Conservation (phyloP, 2,888 invertebrate species). For the Embidobia sp. region DNA sequence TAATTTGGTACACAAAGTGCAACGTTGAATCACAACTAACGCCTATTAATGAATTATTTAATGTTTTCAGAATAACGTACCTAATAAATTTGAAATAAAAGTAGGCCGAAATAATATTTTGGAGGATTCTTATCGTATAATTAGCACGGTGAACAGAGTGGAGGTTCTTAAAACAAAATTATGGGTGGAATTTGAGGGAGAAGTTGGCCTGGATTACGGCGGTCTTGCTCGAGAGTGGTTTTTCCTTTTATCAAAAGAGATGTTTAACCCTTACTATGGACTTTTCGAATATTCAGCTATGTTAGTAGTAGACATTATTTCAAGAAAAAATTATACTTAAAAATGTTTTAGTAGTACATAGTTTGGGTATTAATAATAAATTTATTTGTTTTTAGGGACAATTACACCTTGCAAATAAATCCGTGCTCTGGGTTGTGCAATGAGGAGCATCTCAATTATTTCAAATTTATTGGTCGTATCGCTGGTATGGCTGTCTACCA, state of each 20-base stretch:
- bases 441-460: conserved; percentile 98
- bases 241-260: conserved; percentile 98
- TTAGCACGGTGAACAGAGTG: conserved; percentile 93
- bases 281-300: conserved; percentile 99
- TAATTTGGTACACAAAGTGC: too few relatives aligned
- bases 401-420: conserved; percentile 99
- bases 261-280: conserved; percentile 99
- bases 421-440: conserved; percentile 98
- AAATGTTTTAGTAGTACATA: background rate
- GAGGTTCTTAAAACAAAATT: conserved; percentile 98
- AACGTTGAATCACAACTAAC: background rate
- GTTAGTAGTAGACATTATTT: conserved; percentile 83
- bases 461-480: conserved; percentile 98
- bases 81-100: conserved; percentile 99
- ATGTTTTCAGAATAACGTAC: conserved; percentile 92
- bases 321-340: background rate
- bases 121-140: conserved; percentile 98
- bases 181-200: conserved; percentile 99
- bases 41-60: too few relatives aligned
- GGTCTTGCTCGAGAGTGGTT: conserved; percentile 99
- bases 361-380: too few relatives aligned
- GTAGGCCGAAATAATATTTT: conserved; percentile 94
- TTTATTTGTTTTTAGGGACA: too few relatives aligned
- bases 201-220: conserved; percentile 97
- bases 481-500: conserved; percentile 99